Evolutionary conservation across 2,113 vertebrate species (phyloP).

Genomic region (Aleadryas rufinucha): DNA sequence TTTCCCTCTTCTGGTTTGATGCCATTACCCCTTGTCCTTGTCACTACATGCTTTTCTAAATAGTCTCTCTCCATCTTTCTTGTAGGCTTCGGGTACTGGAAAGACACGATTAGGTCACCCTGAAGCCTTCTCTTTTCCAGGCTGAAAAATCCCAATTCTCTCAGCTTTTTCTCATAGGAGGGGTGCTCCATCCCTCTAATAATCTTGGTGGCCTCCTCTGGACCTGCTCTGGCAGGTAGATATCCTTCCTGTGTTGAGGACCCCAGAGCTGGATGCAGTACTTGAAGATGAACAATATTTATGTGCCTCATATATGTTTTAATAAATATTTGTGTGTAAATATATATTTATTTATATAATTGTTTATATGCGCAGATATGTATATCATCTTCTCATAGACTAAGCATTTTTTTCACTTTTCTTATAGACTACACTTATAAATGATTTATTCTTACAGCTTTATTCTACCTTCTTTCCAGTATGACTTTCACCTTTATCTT

Average conservation of each 20-base stretch:
- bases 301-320: neutral
- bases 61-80: neutral
- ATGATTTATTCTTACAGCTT: neutral
- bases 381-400: neutral
- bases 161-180: neutral
- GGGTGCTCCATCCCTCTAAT: neutral
- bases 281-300: neutral
- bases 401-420: neutral
- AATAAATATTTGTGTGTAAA: neutral
- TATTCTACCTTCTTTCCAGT: neutral
- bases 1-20: neutral
- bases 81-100: neutral
- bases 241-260: neutral
- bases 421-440: neutral
- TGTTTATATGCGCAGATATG: neutral
- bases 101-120: neutral
- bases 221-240: neutral
- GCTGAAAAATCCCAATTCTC: neutral
- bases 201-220: neutral
- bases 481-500: neutral
- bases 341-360: neutral
- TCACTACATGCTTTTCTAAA: neutral
- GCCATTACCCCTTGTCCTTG: neutral
- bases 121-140: neutral
- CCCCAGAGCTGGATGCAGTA: neutral